Conservation (phyloP, 2,888 invertebrate species). For the Tipula helvola region DNA sequence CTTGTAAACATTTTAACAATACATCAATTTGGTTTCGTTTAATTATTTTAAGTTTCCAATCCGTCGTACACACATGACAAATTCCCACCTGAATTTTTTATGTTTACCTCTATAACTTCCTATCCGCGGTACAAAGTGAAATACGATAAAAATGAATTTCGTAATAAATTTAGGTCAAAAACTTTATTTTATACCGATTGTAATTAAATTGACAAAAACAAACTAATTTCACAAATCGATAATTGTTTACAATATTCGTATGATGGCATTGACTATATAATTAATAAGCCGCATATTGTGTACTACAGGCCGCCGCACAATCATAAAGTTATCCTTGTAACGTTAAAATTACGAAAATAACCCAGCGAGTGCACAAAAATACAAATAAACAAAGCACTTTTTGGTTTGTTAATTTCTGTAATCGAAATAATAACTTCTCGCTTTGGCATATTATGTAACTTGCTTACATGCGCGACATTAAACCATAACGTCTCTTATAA, state of each 20-base stretch:
- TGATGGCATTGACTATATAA: neutral
- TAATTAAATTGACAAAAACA: neutral
- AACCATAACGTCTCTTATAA: neutral
- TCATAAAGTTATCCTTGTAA: neutral
- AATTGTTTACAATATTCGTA: neutral
- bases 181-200: neutral
- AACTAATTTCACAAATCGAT: neutral
- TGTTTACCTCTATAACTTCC: neutral
- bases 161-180: neutral
- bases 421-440: neutral
- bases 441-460: neutral
- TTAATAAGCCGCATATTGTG: neutral
- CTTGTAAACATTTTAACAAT: neutral
- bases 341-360: neutral
- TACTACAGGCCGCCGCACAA: neutral
- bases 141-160: neutral
- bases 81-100: neutral
- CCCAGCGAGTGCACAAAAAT: neutral
- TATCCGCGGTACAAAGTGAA: neutral
- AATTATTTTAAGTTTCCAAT: neutral
- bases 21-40: neutral
- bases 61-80: neutral
- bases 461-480: neutral
- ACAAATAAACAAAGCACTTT: neutral
- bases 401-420: neutral